A percentile compares a stretch with the other conserved stretches of the same genome.
Evolutionary conservation across 2,888 invertebrate species (phyloP).

Genomic region (Lycophotia porphyrea): DNA sequence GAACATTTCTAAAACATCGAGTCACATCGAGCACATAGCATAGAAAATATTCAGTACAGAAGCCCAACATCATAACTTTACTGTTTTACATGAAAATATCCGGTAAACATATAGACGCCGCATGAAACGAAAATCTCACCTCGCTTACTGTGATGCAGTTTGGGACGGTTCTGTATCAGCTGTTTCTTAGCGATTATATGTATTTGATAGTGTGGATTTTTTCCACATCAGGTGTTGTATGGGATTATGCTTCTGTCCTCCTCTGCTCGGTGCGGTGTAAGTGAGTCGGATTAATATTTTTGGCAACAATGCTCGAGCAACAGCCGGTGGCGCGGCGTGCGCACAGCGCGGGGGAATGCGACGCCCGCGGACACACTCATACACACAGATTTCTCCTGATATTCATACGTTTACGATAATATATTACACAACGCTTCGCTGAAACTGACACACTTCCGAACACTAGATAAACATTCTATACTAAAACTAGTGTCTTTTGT

Average conservation of each 20-base stretch:
- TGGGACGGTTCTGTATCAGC: neutral
- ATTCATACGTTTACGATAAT: constrained; percentile 55
- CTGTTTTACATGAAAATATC: neutral
- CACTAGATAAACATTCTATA: constrained; percentile 13
- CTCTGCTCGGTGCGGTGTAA: constrained; percentile 15
- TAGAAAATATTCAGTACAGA: constrained; percentile 6
- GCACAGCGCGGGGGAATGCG: constrained; percentile 63
- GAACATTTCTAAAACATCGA: constrained; percentile 33
- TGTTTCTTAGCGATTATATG: neutral
- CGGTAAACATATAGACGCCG: neutral
- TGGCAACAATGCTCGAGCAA: constrained; percentile 65
- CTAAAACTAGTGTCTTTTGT: constrained; percentile 4
- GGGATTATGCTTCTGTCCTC: constrained; percentile 33
- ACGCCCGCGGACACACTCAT: constrained; percentile 42
- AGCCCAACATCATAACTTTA: constrained; percentile 5
- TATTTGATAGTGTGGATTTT: constrained; percentile 2
- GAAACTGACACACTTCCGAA: constrained; percentile 54
- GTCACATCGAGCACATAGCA: constrained; percentile 10
- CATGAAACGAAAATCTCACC: neutral
- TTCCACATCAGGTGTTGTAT: neutral
- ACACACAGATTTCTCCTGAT: constrained; percentile 66
- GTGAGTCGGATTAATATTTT: constrained; percentile 65
- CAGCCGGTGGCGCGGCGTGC: constrained; percentile 43
- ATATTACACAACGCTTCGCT: constrained; percentile 66
- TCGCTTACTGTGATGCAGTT: neutral